These are phyloP conservation scores for Ptychodera flava DNA, from an alignment of 35 echinoderm and acorn worm genomes.

Conservation along the genomic window DNA sequence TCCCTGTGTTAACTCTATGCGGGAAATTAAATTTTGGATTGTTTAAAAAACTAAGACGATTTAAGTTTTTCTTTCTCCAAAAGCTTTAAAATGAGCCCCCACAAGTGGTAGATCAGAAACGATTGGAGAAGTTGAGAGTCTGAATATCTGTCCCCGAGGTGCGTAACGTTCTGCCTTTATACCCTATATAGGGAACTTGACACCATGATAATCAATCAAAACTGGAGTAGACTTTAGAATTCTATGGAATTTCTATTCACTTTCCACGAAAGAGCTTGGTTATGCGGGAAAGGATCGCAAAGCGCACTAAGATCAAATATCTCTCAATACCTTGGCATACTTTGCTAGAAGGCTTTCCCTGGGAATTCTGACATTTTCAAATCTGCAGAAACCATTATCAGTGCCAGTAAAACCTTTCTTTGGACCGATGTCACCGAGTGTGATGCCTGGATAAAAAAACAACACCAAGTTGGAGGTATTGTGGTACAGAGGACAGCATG, in stretches of 20 bases:
- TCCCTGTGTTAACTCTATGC: too few species aligned
- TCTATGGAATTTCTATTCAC: too few species aligned
- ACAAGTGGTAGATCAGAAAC: too few species aligned
- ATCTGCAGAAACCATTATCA: slow-evolving; percentile 85
- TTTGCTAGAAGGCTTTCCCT: slow-evolving; percentile 83
- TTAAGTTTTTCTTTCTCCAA: too few species aligned
- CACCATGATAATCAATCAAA: not conserved
- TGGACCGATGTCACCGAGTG: slow-evolving; percentile 89
- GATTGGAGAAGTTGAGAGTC: too few species aligned
- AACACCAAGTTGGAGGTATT: not conserved
- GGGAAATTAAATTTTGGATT: too few species aligned
- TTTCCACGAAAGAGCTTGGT: too few species aligned
- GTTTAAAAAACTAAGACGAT: too few species aligned
- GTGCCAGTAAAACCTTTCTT: slow-evolving; percentile 75
- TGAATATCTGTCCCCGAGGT: too few species aligned
- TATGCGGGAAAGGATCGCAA: too few species aligned
- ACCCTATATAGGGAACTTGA: not conserved
- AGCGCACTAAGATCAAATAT: too few species aligned
- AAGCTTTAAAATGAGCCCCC: too few species aligned
- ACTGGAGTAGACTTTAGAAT: not conserved
- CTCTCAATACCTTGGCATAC: slow-evolving; percentile 55
- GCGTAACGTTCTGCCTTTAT: not conserved
- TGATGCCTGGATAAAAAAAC: slow-evolving; percentile 41
- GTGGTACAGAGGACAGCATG: not conserved
- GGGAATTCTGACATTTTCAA: slow-evolving; percentile 70